phyloP scores from a whole-genome alignment of 2,113 vertebrate genomes.

The Indicator maculatus region DNA sequence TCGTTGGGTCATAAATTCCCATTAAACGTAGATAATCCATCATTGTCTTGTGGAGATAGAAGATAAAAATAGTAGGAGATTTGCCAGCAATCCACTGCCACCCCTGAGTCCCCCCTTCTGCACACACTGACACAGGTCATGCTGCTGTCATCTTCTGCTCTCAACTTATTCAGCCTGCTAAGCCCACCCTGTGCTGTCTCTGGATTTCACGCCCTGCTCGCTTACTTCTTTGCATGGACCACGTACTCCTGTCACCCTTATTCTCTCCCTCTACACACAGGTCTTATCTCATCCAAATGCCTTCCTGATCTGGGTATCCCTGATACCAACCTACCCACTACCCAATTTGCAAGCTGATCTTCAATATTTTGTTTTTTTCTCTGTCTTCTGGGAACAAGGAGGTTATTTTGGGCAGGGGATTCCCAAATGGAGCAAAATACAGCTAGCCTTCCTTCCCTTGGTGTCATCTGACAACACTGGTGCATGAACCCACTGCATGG shows the following conservation, averaged over 20 bases:
- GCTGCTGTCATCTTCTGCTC: not conserved
- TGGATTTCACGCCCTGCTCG: not conserved
- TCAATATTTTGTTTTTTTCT: not conserved
- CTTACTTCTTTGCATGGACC: not conserved
- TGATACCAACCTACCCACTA: not conserved
- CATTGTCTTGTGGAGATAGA: conserved; percentile 42
- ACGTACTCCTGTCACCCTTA: not conserved
- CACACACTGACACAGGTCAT: not conserved
- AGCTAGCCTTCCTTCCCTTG: not conserved
- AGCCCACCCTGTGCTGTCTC: not conserved
- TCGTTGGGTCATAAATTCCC: conserved; percentile 72
- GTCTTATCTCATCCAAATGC: not conserved
- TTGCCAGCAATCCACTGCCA: not conserved
- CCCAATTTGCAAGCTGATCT: not conserved
- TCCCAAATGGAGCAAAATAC: not conserved
- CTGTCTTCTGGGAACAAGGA: not conserved
- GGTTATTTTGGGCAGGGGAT: not conserved
- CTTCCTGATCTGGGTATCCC: not conserved
- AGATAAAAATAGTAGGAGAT: conserved; percentile 16
- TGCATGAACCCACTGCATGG: rapidly evolving
- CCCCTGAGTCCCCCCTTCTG: not conserved
- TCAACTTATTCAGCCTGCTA: not conserved
- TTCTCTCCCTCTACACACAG: not conserved
- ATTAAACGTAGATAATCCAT: conserved; percentile 63
- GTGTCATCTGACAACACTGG: not conserved